Conservation (phyloP, 1,140 invertebrate genomes). For the Tetramorium parvispinum region DNA sequence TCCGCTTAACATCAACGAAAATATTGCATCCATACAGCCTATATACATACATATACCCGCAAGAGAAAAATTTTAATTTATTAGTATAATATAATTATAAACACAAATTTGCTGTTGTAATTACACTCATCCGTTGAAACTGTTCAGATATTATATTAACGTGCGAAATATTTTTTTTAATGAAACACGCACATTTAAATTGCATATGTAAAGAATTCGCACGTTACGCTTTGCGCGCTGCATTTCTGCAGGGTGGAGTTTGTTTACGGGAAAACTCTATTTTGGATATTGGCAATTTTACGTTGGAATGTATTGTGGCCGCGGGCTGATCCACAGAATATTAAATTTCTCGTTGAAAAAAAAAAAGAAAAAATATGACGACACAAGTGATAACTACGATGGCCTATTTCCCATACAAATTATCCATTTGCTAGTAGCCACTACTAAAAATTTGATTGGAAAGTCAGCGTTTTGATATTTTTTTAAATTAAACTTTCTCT, state of each 20-base stretch:
- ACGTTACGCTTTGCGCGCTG: neutral
- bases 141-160: neutral
- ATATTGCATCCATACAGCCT: neutral
- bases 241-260: conserved; percentile 8
- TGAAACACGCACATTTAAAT: neutral
- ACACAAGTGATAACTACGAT: neutral
- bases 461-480: conserved; percentile 19
- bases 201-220: conserved; percentile 14
- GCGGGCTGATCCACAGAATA: conserved; percentile 42
- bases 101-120: neutral
- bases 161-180: neutral
- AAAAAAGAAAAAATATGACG: conserved; percentile 18
- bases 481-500: conserved; percentile 12
- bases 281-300: conserved; percentile 57
- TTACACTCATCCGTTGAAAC: neutral
- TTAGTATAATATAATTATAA: neutral
- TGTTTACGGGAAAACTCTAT: conserved; percentile 39
- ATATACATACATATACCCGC: neutral
- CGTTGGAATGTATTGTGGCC: conserved; percentile 43
- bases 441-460: conserved; percentile 13
- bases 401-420: conserved; percentile 40
- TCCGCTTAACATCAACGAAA: neutral
- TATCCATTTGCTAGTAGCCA: neutral
- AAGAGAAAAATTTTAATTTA: neutral
- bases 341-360: conserved; percentile 53